Base-by-base conservation (phyloP, 2,797 vertebrate species). In the Melopsittacus undulatus region DNA sequence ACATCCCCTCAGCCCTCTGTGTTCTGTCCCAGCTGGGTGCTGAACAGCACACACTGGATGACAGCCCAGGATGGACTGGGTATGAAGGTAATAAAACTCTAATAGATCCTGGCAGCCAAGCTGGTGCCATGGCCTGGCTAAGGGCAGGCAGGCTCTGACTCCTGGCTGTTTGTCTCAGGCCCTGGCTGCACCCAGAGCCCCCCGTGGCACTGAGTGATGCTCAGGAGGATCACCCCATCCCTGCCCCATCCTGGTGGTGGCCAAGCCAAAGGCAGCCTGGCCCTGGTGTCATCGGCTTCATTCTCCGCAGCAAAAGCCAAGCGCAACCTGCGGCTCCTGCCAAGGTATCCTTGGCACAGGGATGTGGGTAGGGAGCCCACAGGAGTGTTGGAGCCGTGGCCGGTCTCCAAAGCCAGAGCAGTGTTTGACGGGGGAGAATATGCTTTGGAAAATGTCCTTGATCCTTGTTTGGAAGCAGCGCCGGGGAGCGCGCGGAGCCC, bases 381-480 rank as follows among this genome's bases (percentile, higher is more conserved):
- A 68, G 91, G 93, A 89, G 77, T 94, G 91, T 96, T 87, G 96
- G 69, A 95, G 87, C 40, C 27, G 4, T 96, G 95, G 95, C 86
- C 63, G 22, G 48, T 42, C 96, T 97, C 96, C 97, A 97, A 80
- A 92, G 89, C 0, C 27, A 81, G 89, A 84, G 92, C 83, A 18
- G 88, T 7, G 77, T 94, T 95, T 95, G 96, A 96, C 15, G 91
- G 88, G 90, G 83, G 92, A 97, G 96, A 96, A 97, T 87, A 85
- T 95, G 92, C 95, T 91, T 96, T 89, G 91, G 92, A 97, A 97
- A 96, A 87, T 92, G 76, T 66, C 63, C 94, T 94, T 94, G 96
- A 96, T 96, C 94, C 92, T 94, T 90, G 94, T 92, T 94, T 91
- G 94, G 92, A 96, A 96, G 94, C 87, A 66, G 92, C 40, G 3